Base-by-base conservation (phyloP, 2,797 vertebrate species). In the Fistularia tabacaria region DNA sequence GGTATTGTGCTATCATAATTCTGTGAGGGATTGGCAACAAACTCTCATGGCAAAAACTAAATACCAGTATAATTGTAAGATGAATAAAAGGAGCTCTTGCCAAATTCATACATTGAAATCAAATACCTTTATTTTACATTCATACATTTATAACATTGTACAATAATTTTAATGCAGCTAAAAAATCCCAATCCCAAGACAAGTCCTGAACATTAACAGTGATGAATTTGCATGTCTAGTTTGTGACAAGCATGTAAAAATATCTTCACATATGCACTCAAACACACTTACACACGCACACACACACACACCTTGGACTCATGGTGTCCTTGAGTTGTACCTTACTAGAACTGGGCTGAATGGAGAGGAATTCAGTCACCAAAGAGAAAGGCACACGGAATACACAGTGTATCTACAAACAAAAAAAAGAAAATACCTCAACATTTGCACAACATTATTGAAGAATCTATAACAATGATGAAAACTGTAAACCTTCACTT, bases 401-500 rank as follows among this genome's bases (percentile, higher is more conserved):
- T 87, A 90, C 90, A 92, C 90, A 90, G 90, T 91, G 90, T 87
- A 89, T 88, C 72, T 89, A 93, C 88, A 90, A 86, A 91, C 74
- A 36, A 36, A 15, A 25, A 25, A 25, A 25, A 25, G 25, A 25
- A 25, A 25, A 25, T 25, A 25, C 25, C 52, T 66, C 38, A 64
- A 90, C 86, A 89, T 90, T 88, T 91, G 91, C 93, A 94, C 92
- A 88, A 92, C 85, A 91, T 93, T 93, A 97, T 93, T 88, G 88
- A 89, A 93, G 91, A 91, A 93, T 91, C 92, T 89, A 94, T 91
- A 93, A 97, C 94, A 94, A 93, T 89, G 92, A 85, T 62, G 10
- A 25, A 94, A 95, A 95, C 93, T 95, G 94, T 95, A 97, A 97
- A 98, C 94, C 91, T 96, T 95, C 94, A 98, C 94, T 94, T 96